Base-by-base conservation (phyloP, 1,140 invertebrate genomes). In the Paraescarpia echinospica region DNA sequence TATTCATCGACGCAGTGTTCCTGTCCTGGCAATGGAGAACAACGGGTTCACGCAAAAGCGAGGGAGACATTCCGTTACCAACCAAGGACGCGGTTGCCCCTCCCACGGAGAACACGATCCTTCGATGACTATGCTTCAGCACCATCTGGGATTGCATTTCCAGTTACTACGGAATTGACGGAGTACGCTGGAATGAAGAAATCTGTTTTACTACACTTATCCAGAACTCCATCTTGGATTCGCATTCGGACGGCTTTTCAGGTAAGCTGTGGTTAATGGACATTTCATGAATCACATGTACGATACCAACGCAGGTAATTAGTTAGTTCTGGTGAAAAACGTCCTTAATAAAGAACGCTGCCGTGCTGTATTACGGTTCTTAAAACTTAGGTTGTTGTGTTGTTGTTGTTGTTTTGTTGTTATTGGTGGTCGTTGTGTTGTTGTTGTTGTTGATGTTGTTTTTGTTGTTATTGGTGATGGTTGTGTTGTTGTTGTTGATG, bases 141-240 rank as follows among this genome's bases (percentile, higher is more conserved):
- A 18, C 59, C 14, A 27, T 27, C 12, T 77, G 59, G 8, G 18
- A 77, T 14, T 77, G 18, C 59, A 77, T 77, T 77, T 27, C 59
- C 59, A 18, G 59, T 77, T 2, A 77, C 93, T 34, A 27, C 22
- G 27, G 59, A 77, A 77, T 77, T 27, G 14, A 4, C 59, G 22
- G 18, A 77, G 4, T 94, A 93, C 48, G 92, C 92, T 12, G 93
- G 92, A n/a, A 94, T 94, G 93, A 89, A 92, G 5, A 94, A 93
- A 92, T 93, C 93, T 34, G 92, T 92, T n/a, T 35, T 94, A 8
- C 77, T 94, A 1, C 51, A 34, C 33, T 92, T 93, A 77, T 94
- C 93, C 9, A 31, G 91, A 31, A 93, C 93, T 12, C 89, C 92
- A 1, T 92, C 92, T 91, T 94, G 92, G 92, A 93, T 89, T 18